These are phyloP conservation scores for Brachionus rubens DNA, from an alignment of 1,140 invertebrate species.

Conservation along the genomic window DNA sequence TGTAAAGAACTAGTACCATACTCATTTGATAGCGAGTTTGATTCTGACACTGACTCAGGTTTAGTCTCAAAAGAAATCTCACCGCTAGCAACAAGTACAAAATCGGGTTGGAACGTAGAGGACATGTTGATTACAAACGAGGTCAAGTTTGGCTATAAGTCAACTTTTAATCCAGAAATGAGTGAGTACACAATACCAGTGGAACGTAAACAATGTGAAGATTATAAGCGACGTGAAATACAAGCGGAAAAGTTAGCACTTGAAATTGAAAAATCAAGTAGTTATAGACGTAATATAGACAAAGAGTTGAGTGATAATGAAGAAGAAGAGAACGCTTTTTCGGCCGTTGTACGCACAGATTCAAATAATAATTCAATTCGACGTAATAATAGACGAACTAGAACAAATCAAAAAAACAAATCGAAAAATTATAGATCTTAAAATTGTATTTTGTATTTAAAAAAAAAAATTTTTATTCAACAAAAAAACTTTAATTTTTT, in stretches of 20 bases:
- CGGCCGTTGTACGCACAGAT: conserved; percentile 29
- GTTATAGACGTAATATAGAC: background rate
- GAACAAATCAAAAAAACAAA: too few relatives aligned
- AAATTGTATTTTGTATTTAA: too few relatives aligned
- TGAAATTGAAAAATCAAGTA: background rate
- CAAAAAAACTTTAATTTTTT: too few relatives aligned
- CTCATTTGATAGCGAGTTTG: conserved; percentile 3
- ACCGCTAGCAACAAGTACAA: background rate
- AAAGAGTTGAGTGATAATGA: background rate
- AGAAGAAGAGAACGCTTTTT: conserved; percentile 2
- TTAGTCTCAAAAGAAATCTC: background rate
- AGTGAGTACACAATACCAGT: conserved; percentile 26
- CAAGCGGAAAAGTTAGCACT: conserved; percentile 8
- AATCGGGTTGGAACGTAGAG: conserved; percentile 28
- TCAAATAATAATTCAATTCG: conserved; percentile 5
- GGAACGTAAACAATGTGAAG: background rate
- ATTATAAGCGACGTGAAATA: conserved; percentile 5
- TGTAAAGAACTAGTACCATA: conserved; percentile 14
- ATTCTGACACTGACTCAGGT: background rate
- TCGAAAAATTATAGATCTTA: too few relatives aligned
- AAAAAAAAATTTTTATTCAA: too few relatives aligned
- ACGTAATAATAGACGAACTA: too few relatives aligned
- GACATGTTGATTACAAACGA: conserved; percentile 21
- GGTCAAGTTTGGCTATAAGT: conserved; percentile 40
- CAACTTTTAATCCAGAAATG: conserved; percentile 22